Percentiles rank a stretch among this genome's conserved stretches.
These are phyloP conservation scores for Ophioderma brevispina DNA, from an alignment of 35 echinoderm and acorn worm genomes.

Conservation along the genomic window DNA sequence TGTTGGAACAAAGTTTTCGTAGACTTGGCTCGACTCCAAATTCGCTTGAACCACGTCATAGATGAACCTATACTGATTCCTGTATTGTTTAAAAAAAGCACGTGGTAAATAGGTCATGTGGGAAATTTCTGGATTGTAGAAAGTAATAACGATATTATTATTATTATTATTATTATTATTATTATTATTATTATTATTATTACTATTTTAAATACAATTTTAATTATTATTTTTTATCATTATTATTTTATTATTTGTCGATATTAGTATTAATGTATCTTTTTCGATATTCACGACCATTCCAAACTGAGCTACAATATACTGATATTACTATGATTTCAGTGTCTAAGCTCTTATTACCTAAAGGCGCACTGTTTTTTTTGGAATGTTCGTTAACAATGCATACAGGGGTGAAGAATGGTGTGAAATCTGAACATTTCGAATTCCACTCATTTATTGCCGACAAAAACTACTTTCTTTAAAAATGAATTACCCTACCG, in stretches of 20 bases:
- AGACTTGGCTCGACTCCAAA: not conserved
- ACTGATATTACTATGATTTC: not conserved
- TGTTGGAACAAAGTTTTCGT: not conserved
- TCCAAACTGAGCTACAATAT: too few relatives aligned
- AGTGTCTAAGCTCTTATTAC: not conserved
- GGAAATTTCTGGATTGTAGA: not conserved
- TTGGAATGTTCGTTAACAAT: too few relatives aligned
- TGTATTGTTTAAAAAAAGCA: too few relatives aligned
- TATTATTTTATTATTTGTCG: not conserved
- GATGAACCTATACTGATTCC: not conserved
- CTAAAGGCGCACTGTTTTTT: not conserved
- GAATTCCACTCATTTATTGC: not conserved
- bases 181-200: not conserved
- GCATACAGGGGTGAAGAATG: too few relatives aligned
- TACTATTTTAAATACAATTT: too few relatives aligned
- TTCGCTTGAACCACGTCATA: not conserved
- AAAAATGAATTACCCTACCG: not conserved
- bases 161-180: not conserved
- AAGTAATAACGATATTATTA: not conserved
- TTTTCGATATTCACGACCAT: too few relatives aligned
- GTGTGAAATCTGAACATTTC: not conserved
- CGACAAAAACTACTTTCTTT: not conserved
- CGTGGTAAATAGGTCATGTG: too few relatives aligned
- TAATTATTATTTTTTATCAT: not conserved
- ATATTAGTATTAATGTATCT: not conserved